Percentiles rank a stretch among this genome's conserved stretches.
Evolutionary conservation across 2,797 vertebrate genomes (phyloP).

Genomic region (Rallus crepitans): DNA sequence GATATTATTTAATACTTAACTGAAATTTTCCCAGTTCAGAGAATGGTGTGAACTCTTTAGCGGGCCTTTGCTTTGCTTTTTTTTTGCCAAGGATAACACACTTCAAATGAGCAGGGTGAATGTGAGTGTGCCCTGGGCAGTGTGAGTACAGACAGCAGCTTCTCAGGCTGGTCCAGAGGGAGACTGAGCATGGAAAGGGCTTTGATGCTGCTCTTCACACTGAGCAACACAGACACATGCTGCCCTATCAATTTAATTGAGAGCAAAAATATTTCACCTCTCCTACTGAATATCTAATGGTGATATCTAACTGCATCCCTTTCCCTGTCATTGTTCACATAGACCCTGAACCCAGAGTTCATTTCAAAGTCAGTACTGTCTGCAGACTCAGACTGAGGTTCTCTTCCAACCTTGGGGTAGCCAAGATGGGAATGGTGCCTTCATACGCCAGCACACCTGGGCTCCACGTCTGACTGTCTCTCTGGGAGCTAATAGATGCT

Average conservation of each 20-base stretch:
- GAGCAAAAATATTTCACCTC: neutral
- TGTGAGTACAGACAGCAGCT: neutral
- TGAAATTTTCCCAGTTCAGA: neutral
- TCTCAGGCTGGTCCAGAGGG: neutral
- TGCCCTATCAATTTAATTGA: neutral
- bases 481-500: neutral
- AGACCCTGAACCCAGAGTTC: neutral
- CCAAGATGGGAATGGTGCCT: neutral
- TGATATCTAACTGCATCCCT: neutral
- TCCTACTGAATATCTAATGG: neutral
- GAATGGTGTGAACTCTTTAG: neutral
- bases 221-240: neutral
- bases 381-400: neutral
- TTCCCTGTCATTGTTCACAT: fast-evolving
- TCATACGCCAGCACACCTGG: neutral
- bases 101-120: neutral
- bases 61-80: neutral
- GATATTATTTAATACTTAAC: slow-evolving; percentile 43
- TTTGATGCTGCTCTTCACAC: neutral
- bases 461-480: neutral
- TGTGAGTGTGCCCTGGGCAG: fast-evolving
- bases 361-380: neutral
- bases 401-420: neutral
- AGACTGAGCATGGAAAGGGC: neutral
- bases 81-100: neutral